phyloP scores from a whole-genome alignment of 2,797 vertebrate species.

The Periparus ater region DNA sequence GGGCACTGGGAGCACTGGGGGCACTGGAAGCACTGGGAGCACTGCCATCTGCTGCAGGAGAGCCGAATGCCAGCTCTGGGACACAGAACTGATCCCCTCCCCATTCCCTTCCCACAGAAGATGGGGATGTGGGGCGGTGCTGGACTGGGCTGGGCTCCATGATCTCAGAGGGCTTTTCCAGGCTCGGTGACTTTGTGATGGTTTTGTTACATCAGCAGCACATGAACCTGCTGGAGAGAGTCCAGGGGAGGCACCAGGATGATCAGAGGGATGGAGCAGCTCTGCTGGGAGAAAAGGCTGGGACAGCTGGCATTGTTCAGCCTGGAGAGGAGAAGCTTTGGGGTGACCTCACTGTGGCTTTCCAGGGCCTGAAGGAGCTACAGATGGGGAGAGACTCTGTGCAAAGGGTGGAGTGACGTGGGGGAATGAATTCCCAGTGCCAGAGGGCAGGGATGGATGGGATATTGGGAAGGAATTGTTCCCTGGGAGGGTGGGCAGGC shows the following conservation, averaged over 20 bases:
- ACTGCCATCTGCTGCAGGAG: neutral
- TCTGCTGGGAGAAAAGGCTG: neutral
- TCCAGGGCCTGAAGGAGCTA: accelerated
- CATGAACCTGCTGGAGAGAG: neutral
- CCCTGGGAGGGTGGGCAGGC: neutral
- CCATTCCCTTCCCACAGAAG: accelerated
- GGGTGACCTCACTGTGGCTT: accelerated
- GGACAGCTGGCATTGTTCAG: neutral
- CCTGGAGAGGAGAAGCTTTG: neutral
- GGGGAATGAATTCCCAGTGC: neutral
- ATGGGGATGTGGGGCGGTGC: accelerated
- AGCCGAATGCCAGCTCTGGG: neutral
- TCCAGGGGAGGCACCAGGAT: accelerated
- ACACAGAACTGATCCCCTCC: neutral
- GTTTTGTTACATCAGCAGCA: neutral
- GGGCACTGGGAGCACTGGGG: neutral
- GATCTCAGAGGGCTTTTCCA: neutral
- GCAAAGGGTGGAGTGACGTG: accelerated
- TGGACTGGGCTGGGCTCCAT: neutral
- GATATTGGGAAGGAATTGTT: neutral
- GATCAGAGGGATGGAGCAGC: neutral
- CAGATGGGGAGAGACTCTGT: accelerated
- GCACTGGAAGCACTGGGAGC: neutral
- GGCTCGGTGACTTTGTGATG: accelerated
- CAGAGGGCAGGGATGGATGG: neutral